A percentile compares a stretch with the other conserved stretches of the same genome.
Conservation (phyloP, 2,888 invertebrate species). For the Aquatica leii region DNA sequence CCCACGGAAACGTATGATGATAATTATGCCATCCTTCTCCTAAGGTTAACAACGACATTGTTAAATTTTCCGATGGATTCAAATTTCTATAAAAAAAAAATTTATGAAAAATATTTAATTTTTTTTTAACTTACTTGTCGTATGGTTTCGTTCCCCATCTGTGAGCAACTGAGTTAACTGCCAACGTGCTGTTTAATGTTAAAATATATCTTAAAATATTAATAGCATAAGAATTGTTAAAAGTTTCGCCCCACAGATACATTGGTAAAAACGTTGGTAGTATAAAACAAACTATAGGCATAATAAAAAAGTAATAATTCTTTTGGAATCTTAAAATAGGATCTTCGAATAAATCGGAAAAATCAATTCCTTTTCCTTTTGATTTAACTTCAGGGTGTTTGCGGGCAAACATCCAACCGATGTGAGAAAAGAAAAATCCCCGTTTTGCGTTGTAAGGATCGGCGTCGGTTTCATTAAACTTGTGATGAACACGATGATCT, state of each 20-base stretch:
- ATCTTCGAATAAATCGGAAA: constrained; percentile 77
- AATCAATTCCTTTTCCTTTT: constrained; percentile 86
- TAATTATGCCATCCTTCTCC: constrained; percentile 90
- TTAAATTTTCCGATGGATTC: constrained; percentile 75
- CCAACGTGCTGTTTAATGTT: constrained; percentile 87
- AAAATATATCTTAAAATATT: constrained; percentile 80
- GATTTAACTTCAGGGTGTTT: constrained; percentile 90
- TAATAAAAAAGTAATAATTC: constrained; percentile 80
- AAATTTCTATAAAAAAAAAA: constrained; percentile 61
- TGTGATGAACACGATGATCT: constrained; percentile 89
- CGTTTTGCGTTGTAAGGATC: constrained; percentile 92
- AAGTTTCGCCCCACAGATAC: constrained; percentile 79
- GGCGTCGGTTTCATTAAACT: constrained; percentile 92
- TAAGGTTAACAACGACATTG: constrained; percentile 72
- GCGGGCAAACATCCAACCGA: constrained; percentile 91
- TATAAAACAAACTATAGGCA: constrained; percentile 78
- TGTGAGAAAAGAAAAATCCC: constrained; percentile 96
- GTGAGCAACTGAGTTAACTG: constrained; percentile 91
- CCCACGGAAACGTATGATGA: constrained; percentile 87
- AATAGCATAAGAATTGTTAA: constrained; percentile 72
- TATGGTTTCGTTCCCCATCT: constrained; percentile 79
- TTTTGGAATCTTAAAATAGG: constrained; percentile 72
- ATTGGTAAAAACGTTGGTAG: constrained; percentile 80
- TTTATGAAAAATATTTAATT: background rate
- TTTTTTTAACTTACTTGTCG: constrained; percentile 66